Evolutionary conservation across 1,140 invertebrate genomes (phyloP), one percentile per base, ranked within the genome.

Genomic region (Microvelia longipes): DNA sequence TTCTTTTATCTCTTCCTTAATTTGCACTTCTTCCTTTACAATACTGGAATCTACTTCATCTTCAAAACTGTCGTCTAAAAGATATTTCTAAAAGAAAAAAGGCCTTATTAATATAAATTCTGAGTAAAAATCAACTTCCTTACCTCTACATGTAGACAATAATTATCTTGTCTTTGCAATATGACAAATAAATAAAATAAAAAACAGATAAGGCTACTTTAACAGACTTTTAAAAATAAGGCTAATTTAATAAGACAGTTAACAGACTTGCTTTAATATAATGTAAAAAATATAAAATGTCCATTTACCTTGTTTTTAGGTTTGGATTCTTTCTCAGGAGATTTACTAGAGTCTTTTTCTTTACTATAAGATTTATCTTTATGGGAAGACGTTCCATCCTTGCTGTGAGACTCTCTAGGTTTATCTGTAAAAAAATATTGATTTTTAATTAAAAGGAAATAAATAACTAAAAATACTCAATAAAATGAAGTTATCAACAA

Each of bases 41-140:
- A 82, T 80, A 77, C 81, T 75, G 71, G 78, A 72, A 72, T 83
- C 75, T 76, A 75, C 72, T 71, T 80, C 77, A 14, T 70, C 66
- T 29, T 50, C 35, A 50, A 50, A 50, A 19, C 35, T 50, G 26
- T 69, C 60, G 28, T 19, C 28, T 30, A 2, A 24, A 25, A 25
- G 60, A 35, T 19, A 24, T n/a, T 35, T n/a, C 27, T 35, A 15
- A 28, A 35, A 26, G 25, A 28, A 2, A n/a, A 30, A 27, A 61
- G 27, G 14, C 62, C 29, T 61, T 67, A 28, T 28, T 65, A 19
- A 25, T 5, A 24, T 27, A 65, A 24, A 1, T 27, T 27, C 63
- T 27, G 28, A 5, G 26, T 27, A 65, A n/a, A 63, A 63, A 25
- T 11, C 19, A n/a, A 65, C 28, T 13, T 27, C 28, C 5, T 1